phyloP scores from a whole-genome alignment of 2,797 vertebrate species.

The Cyprinella venusta region DNA sequence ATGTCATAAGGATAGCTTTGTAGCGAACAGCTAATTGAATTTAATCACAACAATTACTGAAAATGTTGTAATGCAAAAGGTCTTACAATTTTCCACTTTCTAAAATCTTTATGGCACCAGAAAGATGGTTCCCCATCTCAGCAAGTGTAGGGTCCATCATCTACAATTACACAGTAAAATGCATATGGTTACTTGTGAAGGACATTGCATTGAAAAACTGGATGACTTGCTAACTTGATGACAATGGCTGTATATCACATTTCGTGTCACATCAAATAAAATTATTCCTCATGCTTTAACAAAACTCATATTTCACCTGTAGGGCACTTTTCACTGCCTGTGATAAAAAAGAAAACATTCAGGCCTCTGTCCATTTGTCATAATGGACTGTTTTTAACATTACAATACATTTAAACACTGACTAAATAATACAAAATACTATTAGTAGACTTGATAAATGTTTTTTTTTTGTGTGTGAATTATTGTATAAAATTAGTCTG shows the following conservation, averaged over 20 bases:
- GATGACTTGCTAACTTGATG: neutral
- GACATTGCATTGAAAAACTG: neutral
- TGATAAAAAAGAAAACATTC: neutral
- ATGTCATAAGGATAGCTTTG: neutral
- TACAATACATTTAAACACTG: neutral
- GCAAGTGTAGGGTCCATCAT: slow-evolving; percentile 84
- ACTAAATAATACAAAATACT: neutral
- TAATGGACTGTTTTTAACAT: neutral
- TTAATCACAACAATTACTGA: neutral
- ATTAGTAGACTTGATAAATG: neutral
- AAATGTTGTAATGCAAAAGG: neutral
- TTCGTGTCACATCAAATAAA: slow-evolving; percentile 4
- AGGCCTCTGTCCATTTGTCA: slow-evolving; percentile 12
- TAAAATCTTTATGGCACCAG: slow-evolving; percentile 92
- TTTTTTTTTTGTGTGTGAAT: neutral
- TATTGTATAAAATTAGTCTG: neutral
- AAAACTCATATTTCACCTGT: slow-evolving; percentile 20
- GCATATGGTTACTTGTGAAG: neutral
- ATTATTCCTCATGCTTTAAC: slow-evolving; percentile 7
- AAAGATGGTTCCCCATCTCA: slow-evolving; percentile 92
- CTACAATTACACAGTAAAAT: slow-evolving; percentile 69
- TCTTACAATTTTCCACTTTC: slow-evolving; percentile 85
- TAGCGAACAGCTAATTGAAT: neutral
- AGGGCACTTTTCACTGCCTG: slow-evolving; percentile 1
- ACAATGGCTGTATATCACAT: neutral